These are phyloP conservation scores for Nesoenas mayeri DNA, from an alignment of 2,113 vertebrate genomes.

Conservation along the genomic window DNA sequence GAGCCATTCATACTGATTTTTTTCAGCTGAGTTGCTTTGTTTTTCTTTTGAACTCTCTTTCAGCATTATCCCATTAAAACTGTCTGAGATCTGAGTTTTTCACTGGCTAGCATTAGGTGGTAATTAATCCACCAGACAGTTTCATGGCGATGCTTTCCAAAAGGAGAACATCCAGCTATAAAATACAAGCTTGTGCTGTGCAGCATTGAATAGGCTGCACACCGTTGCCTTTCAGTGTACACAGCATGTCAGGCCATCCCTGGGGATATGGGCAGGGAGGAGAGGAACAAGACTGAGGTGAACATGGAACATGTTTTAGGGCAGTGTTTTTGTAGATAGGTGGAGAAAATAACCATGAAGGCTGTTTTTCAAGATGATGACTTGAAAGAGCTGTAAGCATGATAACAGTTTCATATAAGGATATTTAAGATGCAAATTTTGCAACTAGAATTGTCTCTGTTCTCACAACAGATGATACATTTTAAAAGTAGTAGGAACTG, in stretches of 20 bases:
- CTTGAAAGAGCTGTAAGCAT: neutral
- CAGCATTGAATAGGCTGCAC: neutral
- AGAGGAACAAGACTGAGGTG: neutral
- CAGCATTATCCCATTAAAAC: conserved; percentile 49
- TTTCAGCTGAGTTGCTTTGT: conserved; percentile 39
- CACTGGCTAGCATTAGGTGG: neutral
- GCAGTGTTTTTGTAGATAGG: neutral
- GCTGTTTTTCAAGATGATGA: neutral
- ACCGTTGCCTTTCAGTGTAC: neutral
- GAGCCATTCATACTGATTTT: conserved; percentile 17
- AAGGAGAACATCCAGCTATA: conserved; percentile 14
- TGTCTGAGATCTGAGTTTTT: conserved; percentile 19
- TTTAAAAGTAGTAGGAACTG: conserved; percentile 20
- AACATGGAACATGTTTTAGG: neutral
- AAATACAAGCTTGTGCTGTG: conserved; percentile 26
- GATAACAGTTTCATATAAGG: neutral
- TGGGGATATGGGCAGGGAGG: neutral
- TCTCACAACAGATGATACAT: conserved; percentile 14
- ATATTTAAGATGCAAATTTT: neutral
- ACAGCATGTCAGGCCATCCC: neutral
- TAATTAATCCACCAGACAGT: conserved; percentile 41
- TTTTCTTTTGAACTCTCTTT: conserved; percentile 32
- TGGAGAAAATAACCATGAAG: neutral
- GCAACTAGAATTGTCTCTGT: neutral
- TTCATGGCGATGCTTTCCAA: neutral